Percentiles rank a stretch among this genome's conserved stretches.
Conservation (phyloP, 2,888 invertebrate species). For the Eristalinus sepulchralis region DNA sequence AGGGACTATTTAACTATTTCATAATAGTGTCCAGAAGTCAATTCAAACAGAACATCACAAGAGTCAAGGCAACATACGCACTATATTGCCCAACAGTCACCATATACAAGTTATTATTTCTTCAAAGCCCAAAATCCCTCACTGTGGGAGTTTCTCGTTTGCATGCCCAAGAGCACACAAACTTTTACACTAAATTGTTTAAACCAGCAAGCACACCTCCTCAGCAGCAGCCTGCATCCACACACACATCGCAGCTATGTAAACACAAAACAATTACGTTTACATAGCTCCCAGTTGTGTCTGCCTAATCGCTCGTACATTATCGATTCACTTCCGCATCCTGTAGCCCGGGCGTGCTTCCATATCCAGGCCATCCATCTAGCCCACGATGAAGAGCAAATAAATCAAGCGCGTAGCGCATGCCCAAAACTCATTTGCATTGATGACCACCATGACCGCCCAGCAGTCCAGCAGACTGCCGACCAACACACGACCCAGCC, state of each 20-base stretch:
- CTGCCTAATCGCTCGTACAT: constrained; percentile 57
- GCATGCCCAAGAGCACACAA: neutral
- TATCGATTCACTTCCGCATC: constrained; percentile 69
- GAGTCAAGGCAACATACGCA: too few species aligned
- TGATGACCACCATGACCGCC: constrained; percentile 54
- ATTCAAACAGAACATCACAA: too few species aligned
- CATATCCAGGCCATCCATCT: constrained; percentile 32
- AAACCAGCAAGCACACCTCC: neutral
- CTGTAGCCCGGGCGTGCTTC: constrained; percentile 48
- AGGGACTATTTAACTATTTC: too few species aligned
- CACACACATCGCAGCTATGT: neutral
- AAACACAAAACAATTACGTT: constrained; percentile 62
- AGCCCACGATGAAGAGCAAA: constrained; percentile 58
- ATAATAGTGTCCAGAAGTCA: too few species aligned
- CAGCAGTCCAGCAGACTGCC: neutral
- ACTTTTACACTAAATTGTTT: neutral
- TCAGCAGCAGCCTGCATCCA: neutral
- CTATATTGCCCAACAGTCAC: neutral
- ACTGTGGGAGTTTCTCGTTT: neutral
- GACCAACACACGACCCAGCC: neutral
- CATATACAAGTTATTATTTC: neutral
- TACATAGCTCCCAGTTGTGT: constrained; percentile 55
- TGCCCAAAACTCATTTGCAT: constrained; percentile 68
- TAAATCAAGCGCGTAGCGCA: constrained; percentile 58
- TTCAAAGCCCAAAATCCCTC: neutral